phyloP scores from a whole-genome alignment of 2,113 vertebrate genomes.

The Phoenicopterus ruber region DNA sequence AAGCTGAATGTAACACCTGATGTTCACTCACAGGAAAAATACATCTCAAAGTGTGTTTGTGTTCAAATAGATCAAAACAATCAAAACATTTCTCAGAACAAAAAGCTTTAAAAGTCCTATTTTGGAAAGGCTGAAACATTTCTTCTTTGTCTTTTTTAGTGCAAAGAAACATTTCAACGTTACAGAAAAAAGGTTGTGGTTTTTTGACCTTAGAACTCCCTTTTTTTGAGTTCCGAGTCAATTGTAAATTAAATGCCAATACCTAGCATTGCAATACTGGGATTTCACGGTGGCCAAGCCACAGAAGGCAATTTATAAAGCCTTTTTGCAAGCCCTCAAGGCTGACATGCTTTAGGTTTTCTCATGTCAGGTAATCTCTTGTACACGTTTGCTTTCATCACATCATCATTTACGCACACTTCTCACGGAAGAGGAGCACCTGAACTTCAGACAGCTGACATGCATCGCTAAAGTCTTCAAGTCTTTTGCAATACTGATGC shows the following conservation, averaged over 20 bases:
- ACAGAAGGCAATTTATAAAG: neutral
- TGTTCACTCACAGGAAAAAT: neutral
- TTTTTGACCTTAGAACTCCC: neutral
- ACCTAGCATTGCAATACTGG: neutral
- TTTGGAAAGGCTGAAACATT: neutral
- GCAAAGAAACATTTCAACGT: neutral
- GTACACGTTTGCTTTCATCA: neutral
- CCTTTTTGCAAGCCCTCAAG: neutral
- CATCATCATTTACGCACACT: neutral
- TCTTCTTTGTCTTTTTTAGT: neutral
- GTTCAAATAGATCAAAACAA: conserved; percentile 39
- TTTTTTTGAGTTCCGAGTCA: neutral
- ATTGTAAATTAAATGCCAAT: neutral
- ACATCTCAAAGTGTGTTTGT: neutral
- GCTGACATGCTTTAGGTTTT: neutral
- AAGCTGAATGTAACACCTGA: neutral
- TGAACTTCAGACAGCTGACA: neutral
- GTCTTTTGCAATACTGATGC: neutral
- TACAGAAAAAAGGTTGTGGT: neutral
- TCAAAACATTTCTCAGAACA: conserved; percentile 23
- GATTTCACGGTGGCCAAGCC: neutral
- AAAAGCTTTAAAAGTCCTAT: neutral
- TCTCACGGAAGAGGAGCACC: neutral
- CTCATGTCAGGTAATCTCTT: neutral
- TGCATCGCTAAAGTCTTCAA: neutral